Conservation (phyloP, 2,113 vertebrate genomes). For the Callorhinus ursinus region DNA sequence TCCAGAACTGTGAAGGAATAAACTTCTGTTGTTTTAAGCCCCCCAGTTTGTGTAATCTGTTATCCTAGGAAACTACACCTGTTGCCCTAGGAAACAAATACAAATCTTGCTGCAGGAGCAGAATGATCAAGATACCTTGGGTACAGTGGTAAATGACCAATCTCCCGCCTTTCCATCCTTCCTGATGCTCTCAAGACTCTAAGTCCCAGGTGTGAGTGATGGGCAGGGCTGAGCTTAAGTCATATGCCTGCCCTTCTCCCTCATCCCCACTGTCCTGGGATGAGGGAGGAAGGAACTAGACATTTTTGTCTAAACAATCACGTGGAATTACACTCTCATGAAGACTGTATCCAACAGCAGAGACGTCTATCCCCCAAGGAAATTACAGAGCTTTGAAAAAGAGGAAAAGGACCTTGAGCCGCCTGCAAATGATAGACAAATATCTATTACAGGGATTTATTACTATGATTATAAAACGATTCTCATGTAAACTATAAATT, state of each 20-base stretch:
- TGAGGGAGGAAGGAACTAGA: background rate
- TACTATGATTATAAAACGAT: background rate
- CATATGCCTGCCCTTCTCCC: rapidly evolving
- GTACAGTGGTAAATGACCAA: background rate
- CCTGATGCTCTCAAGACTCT: background rate
- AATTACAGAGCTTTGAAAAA: background rate
- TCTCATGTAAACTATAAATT: background rate
- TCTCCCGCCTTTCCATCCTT: background rate
- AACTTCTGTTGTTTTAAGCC: background rate
- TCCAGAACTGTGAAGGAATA: background rate
- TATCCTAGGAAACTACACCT: background rate
- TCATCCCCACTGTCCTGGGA: background rate
- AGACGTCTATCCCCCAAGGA: background rate
- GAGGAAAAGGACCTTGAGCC: background rate
- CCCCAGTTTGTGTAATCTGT: background rate
- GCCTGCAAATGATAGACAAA: background rate
- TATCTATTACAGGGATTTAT: background rate
- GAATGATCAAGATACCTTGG: background rate
- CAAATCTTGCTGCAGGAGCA: background rate
- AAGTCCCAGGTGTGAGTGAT: background rate
- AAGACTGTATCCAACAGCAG: background rate
- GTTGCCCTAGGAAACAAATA: background rate
- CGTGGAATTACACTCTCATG: background rate
- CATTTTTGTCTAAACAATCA: background rate
- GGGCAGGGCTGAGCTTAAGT: background rate